Percentiles rank a stretch among this genome's conserved stretches.
phyloP scores from a whole-genome alignment of 1,140 invertebrate species.

The Chironomus striatipennis region DNA sequence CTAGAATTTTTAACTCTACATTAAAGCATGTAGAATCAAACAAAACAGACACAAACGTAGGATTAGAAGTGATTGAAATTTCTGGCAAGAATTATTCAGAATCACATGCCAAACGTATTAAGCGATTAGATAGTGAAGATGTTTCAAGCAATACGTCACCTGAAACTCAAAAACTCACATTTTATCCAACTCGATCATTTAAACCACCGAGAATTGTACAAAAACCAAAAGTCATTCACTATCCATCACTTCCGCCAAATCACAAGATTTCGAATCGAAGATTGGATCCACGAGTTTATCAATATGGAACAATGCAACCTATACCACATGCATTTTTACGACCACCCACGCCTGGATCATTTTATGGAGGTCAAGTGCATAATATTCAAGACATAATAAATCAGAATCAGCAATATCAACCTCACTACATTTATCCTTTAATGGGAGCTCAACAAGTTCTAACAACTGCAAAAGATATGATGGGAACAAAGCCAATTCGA shows the following conservation, averaged over 20 bases:
- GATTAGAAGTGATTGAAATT: not conserved
- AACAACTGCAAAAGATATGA: not conserved
- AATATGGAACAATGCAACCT: not conserved
- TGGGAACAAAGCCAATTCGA: not conserved
- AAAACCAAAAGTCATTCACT: not conserved
- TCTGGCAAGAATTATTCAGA: not conserved
- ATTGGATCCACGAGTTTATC: not conserved
- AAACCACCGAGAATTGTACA: not conserved
- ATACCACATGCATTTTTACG: not conserved
- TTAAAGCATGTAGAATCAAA: not conserved
- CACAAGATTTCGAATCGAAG: not conserved
- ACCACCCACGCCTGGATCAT: not conserved
- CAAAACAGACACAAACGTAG: not conserved
- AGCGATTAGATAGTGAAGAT: slow-evolving; percentile 5
- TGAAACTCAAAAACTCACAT: not conserved
- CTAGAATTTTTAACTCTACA: not conserved
- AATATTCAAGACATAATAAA: not conserved
- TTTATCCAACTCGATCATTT: not conserved
- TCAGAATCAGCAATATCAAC: not conserved
- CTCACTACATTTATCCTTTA: not conserved
- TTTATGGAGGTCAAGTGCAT: not conserved
- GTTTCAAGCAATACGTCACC: not conserved
- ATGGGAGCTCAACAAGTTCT: not conserved
- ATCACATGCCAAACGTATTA: not conserved
- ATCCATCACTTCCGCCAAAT: not conserved